These are phyloP conservation scores for Pluvialis apricaria DNA, from an alignment of 2,113 vertebrate genomes.

Conservation along the genomic window DNA sequence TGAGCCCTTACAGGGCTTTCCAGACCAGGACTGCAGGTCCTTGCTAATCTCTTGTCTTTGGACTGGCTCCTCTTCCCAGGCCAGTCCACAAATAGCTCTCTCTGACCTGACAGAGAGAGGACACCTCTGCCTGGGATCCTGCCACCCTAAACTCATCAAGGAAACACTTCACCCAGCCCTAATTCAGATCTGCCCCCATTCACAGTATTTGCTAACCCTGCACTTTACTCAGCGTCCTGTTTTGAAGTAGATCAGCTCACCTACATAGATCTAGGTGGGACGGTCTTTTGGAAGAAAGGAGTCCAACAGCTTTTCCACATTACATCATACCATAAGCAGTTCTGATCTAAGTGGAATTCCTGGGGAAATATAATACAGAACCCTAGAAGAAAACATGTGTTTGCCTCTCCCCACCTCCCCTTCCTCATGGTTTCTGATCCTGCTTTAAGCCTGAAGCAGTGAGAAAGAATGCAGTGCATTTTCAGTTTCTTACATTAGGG, in stretches of 20 bases:
- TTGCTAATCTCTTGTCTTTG: neutral
- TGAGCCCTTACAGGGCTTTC: neutral
- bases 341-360: neutral
- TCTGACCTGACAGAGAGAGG: neutral
- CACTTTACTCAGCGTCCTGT: neutral
- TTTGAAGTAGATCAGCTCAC: neutral
- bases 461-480: neutral
- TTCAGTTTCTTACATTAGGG: slow-evolving; percentile 41
- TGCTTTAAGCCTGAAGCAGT: neutral
- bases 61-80: neutral
- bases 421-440: neutral
- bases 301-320: neutral
- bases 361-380: neutral
- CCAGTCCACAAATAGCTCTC: neutral
- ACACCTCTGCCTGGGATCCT: neutral
- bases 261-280: neutral
- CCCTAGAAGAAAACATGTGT: neutral
- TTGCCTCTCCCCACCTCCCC: neutral
- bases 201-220: neutral
- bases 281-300: neutral
- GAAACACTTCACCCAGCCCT: neutral
- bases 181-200: neutral
- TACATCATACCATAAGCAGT: neutral
- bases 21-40: neutral
- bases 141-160: neutral